Conservation (phyloP, 1,140 invertebrate species). For the Hypothenemus hampei region DNA sequence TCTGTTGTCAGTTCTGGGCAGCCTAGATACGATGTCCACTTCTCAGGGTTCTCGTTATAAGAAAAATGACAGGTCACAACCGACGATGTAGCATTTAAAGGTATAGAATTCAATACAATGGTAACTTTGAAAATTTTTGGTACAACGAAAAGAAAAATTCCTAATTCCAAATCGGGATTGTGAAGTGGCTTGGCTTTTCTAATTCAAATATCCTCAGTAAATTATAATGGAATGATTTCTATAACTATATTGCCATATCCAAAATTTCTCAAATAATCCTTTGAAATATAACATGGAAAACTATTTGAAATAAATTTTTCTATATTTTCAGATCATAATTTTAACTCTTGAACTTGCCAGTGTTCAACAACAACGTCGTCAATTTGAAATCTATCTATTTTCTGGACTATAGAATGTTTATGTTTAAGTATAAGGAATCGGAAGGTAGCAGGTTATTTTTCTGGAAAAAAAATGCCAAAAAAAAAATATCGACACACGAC, state of each 20-base stretch:
- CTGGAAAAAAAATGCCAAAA: not conserved
- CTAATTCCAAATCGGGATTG: too few species aligned
- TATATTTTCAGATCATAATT: too few species aligned
- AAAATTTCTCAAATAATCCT: not conserved
- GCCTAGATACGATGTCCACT: slow-evolving; percentile 11
- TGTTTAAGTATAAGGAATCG: not conserved
- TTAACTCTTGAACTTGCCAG: too few species aligned
- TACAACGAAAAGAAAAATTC: not conserved
- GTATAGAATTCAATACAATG: not conserved
- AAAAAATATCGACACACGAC: not conserved
- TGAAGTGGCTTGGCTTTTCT: not conserved
- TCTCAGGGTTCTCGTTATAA: slow-evolving; percentile 7
- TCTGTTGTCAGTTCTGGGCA: slow-evolving; percentile 36
- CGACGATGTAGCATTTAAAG: slow-evolving; percentile 26
- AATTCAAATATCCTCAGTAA: not conserved
- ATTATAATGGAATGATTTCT: slow-evolving; percentile 3
- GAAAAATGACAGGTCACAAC: slow-evolving; percentile 11
- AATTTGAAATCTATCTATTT: too few species aligned
- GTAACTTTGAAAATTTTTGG: not conserved
- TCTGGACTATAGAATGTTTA: too few species aligned
- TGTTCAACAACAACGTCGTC: too few species aligned
- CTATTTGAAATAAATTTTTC: not conserved
- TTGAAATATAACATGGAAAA: not conserved
- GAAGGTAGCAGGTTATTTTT: not conserved
- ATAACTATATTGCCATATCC: not conserved